Conservation (phyloP, 1,140 invertebrate species). For the Ips nitidus region DNA sequence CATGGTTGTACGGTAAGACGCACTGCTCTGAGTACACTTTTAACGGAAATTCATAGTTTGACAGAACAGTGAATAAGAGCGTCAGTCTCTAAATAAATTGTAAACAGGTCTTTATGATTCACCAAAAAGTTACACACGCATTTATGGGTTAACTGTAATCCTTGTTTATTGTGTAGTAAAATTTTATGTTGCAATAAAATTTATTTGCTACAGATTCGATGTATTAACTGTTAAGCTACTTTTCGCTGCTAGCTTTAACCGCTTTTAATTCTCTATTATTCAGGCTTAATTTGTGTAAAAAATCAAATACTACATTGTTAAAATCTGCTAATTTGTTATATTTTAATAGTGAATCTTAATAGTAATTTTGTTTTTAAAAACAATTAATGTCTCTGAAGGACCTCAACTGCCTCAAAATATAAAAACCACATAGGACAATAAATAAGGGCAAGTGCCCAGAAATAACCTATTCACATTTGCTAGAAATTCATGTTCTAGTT, state of each 20-base stretch:
- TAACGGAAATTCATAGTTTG: neutral
- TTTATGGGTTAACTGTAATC: constrained; percentile 24
- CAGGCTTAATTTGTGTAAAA: neutral
- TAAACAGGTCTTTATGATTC: constrained; percentile 14
- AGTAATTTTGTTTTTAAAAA: too few relatives aligned
- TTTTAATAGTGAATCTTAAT: too few relatives aligned
- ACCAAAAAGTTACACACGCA: constrained; percentile 18
- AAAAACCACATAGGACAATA: too few relatives aligned
- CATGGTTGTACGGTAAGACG: neutral
- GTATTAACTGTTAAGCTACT: constrained; percentile 9
- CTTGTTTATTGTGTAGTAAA: constrained; percentile 27
- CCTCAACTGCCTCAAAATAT: too few relatives aligned
- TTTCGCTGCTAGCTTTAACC: neutral
- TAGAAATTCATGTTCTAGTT: too few relatives aligned
- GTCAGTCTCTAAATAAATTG: constrained; percentile 10
- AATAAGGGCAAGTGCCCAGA: too few relatives aligned
- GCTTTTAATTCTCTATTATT: neutral
- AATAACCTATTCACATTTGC: too few relatives aligned
- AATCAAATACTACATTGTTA: too few relatives aligned
- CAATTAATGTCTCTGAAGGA: too few relatives aligned
- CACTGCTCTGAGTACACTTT: neutral
- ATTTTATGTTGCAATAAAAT: constrained; percentile 23
- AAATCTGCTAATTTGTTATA: too few relatives aligned
- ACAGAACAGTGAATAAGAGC: neutral
- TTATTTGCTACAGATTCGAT: constrained; percentile 10